Evolutionary conservation across 2,888 invertebrate species (phyloP), one percentile per base, ranked within the genome.

Genomic region (Apomyelois bistriatella): DNA sequence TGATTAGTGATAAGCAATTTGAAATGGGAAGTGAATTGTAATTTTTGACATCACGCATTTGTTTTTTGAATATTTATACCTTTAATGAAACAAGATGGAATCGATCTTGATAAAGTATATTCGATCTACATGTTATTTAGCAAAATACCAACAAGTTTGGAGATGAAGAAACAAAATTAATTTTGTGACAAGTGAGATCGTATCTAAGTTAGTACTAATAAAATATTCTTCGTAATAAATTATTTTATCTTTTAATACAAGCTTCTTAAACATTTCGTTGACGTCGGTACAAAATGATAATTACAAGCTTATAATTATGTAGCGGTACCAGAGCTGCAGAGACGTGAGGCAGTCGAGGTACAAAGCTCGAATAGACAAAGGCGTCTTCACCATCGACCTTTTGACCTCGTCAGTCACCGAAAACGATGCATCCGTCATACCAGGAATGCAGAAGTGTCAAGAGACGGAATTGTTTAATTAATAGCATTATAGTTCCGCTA

Each of bases 321-420:
- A 76, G 70, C 76, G 72, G 80, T 74, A 80, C 76, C 62, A 73
- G 72, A 74, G 67, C 59, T 51, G 58, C 65, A 79, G 68, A 67
- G 64, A 56, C 60, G 58, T 53, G 63, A 68, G 64, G 62, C 55
- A 58, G 62, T 51, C 54, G 63, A 68, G 63, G 62, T 54, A 57
- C 62, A 48, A 51, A 48, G 48, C 68, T 22, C 43, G 62, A 64
- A 59, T 68, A 73, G 72, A 76, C 77, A 76, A 74, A 72, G 64
- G 63, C 68, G 54, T 60, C 58, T 62, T 60, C 58, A 50, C 49
- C 61, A 52, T 60, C 64, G 70, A 78, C 75, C 79, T 68, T 32
- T 53, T 62, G 70, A 74, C 76, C 75, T 61, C 67, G 65, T 69
- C 79, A 67, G 67, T 78, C 76, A 63, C 53, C 69, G 62, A 66